Evolutionary conservation across 1,140 invertebrate species (phyloP), one percentile per base, ranked within the genome.

Genomic region (Heterodera schachtii): DNA sequence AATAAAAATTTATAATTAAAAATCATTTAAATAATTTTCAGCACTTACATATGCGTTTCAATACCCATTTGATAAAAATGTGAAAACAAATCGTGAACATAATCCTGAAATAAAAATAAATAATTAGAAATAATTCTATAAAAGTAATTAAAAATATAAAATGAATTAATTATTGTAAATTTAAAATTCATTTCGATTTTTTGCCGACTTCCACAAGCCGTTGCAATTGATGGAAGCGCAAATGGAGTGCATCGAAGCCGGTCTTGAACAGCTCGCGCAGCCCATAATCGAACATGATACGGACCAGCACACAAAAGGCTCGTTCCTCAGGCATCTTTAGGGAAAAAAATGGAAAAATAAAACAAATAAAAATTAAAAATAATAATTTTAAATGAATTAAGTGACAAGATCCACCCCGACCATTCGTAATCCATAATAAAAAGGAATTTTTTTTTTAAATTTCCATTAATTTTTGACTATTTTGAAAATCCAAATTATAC

Each of bases 251-350:
- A 90, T 97, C 95, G 90, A 99, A 98, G 83, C 95, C 95, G 85
- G 97, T 95, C 91, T 95, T 96, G 90, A 97, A 98, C 46, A 99
- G 92, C 91, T 98, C 95, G 78, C 97, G 92, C 47, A 99, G 91
- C 2, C 94, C 94, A 90, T 99, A 99, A 75, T 96, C 94, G 90
- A 96, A 98, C 97, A 99, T 99, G 8, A 99, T 93, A 86, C 95
- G 94, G 2, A 98, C 95, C 66, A 99, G 90, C 6, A 99, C 94
- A 90, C 95, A 96, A 91, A 99, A 99, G 1, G 97, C 96, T 92
- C 99, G 96, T 90, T 99, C 97, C 92, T 99, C 97, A 0, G 97
- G 97, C 96, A 99, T 98, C 95, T 98, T 21, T 8, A 82, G 82
- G 86, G n/a, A 47, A 44, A 47, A 44, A 3, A 64, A 75, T 86